Conservation (phyloP, 2,888 invertebrate species). For the Pelosia muscerda region DNA sequence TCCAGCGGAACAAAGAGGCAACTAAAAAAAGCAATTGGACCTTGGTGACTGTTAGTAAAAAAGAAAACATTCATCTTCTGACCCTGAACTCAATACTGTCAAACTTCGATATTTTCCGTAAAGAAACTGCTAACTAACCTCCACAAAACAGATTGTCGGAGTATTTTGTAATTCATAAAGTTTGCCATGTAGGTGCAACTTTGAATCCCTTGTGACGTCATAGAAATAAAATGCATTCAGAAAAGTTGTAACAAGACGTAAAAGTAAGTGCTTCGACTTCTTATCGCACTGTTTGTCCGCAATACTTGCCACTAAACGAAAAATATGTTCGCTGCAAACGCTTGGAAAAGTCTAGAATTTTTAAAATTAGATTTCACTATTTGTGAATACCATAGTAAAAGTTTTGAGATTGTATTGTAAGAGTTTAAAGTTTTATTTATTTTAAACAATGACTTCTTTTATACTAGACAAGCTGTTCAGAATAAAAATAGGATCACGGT, state of each 20-base stretch:
- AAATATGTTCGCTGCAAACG: not conserved
- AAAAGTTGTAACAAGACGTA: not conserved
- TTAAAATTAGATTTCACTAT: not conserved
- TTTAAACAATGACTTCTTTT: not conserved
- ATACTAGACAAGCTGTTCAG: too few species aligned
- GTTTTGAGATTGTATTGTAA: not conserved
- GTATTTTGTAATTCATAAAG: too few species aligned
- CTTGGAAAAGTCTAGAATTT: constrained; percentile 1
- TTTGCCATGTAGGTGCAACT: too few species aligned
- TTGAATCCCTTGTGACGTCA: not conserved
- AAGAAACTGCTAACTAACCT: too few species aligned
- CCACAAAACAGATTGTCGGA: too few species aligned
- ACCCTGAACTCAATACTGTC: too few species aligned
- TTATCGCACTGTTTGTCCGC: constrained; percentile 4
- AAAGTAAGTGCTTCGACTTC: not conserved
- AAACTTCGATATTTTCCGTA: too few species aligned
- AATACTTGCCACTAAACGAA: constrained; percentile 1
- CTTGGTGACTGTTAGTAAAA: not conserved
- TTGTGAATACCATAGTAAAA: not conserved
- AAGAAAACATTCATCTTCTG: not conserved
- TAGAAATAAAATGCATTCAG: not conserved
- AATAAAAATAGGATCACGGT: too few species aligned
- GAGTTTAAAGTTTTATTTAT: not conserved
- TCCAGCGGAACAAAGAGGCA: not conserved
- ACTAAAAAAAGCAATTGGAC: not conserved